Evolutionary conservation across 2,888 invertebrate species (phyloP).

Genomic region (Altica lythri): DNA sequence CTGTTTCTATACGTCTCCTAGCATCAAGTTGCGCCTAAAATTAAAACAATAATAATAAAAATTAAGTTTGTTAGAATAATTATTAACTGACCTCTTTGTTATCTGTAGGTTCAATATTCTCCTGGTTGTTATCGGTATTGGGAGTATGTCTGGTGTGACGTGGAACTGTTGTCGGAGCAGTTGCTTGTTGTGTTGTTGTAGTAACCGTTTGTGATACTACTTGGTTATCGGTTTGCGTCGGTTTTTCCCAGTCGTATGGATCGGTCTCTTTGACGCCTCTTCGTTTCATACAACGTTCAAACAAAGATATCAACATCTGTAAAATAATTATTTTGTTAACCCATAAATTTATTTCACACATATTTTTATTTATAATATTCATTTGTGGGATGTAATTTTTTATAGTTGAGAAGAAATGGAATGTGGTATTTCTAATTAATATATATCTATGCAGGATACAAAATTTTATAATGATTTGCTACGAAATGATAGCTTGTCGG

Average conservation of each 20-base stretch:
- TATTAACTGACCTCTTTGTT: conserved; percentile 61
- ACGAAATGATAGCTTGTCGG: too few species aligned
- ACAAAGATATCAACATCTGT: conserved; percentile 80
- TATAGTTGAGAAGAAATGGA: too few species aligned
- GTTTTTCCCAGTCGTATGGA: conserved; percentile 95
- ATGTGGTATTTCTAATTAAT: too few species aligned
- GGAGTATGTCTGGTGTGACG: conserved; percentile 58
- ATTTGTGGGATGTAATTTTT: too few species aligned
- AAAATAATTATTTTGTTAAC: too few species aligned
- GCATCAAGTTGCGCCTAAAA: conserved; percentile 62
- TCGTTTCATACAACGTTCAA: conserved; percentile 92
- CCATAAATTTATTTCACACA: too few species aligned
- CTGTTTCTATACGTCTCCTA: conserved; percentile 64
- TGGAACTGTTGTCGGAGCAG: conserved; percentile 45
- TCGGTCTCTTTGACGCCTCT: conserved; percentile 88
- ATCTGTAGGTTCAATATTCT: conserved; percentile 69
- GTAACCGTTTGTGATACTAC: conserved; percentile 43
- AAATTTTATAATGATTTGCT: too few species aligned
- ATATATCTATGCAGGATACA: too few species aligned
- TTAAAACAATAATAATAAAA: conserved; percentile 7
- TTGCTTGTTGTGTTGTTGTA: conserved; percentile 46
- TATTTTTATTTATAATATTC: too few species aligned
- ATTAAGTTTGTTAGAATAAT: neutral
- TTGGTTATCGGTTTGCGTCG: conserved; percentile 51
- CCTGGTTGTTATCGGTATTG: conserved; percentile 66